These are phyloP conservation scores for Myotis daubentonii DNA, from an alignment of 2,797 vertebrate genomes.

Conservation along the genomic window DNA sequence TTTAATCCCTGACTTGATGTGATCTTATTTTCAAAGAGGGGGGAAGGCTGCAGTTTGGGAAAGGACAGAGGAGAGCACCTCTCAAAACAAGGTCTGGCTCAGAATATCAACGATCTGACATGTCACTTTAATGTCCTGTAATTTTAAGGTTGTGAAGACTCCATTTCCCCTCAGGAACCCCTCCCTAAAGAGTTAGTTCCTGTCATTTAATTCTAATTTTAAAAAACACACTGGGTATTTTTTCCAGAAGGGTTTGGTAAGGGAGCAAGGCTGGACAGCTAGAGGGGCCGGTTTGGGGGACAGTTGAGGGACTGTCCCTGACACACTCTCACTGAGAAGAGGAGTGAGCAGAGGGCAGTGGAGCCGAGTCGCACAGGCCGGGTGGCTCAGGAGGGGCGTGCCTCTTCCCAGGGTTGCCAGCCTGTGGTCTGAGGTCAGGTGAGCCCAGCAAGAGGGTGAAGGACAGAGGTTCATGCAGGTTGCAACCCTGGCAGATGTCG, in stretches of 20 bases:
- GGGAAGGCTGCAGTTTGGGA: constrained; percentile 47
- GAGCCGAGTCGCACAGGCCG: not conserved
- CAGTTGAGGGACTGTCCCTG: not conserved
- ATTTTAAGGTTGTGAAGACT: constrained; percentile 58
- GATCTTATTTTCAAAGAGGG: constrained; percentile 64
- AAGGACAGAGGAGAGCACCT: constrained; percentile 28
- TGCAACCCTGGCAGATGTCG: not conserved
- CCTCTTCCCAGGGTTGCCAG: not conserved
- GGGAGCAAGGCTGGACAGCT: not conserved
- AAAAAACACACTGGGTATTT: constrained; percentile 34
- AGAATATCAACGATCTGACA: constrained; percentile 43
- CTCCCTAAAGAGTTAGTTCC: constrained; percentile 58
- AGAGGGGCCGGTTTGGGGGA: not conserved
- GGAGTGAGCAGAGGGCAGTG: not conserved
- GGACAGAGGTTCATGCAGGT: not conserved
- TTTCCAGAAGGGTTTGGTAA: not conserved
- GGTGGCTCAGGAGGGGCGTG: not conserved
- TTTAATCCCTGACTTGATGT: constrained; percentile 48
- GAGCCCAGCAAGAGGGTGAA: not conserved
- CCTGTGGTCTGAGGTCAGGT: not conserved
- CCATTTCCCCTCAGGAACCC: constrained; percentile 48
- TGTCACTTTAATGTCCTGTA: not conserved
- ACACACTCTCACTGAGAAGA: not conserved
- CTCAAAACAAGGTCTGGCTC: constrained; percentile 60
- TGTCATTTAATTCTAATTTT: constrained; percentile 65